Percentiles rank a stretch among this genome's conserved stretches.
Evolutionary conservation across 2,113 vertebrate genomes (phyloP).

Genomic region (Plotosus lineatus): DNA sequence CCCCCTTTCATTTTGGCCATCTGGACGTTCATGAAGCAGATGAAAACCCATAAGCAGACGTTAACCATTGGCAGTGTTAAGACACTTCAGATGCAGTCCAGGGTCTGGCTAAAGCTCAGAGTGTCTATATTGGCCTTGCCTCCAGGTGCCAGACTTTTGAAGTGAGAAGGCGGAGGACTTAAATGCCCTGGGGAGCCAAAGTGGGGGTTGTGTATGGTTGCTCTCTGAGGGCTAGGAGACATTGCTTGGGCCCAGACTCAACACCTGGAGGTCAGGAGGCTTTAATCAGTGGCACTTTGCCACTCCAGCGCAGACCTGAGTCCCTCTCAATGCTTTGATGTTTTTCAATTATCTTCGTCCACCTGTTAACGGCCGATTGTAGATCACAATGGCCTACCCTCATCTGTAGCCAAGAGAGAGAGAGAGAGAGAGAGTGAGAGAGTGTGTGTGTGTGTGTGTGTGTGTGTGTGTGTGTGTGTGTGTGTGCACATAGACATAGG

Average conservation of each 20-base stretch:
- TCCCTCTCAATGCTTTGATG: constrained; percentile 65
- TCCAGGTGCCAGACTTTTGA: constrained; percentile 56
- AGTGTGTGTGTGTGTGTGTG: constrained; percentile 18
- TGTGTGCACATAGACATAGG: constrained; percentile 1
- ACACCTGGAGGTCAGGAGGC: constrained; percentile 73
- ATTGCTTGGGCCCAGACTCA: constrained; percentile 55
- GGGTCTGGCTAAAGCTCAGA: constrained; percentile 26
- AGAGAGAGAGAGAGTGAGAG: constrained; percentile 45
- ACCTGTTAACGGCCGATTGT: constrained; percentile 77
- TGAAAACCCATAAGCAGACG: constrained; percentile 51
- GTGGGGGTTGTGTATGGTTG: constrained; percentile 59
- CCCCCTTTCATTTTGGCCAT: constrained; percentile 51
- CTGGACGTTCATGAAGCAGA: constrained; percentile 42
- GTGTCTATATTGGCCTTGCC: constrained; percentile 50
- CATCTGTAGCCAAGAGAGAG: constrained; percentile 58
- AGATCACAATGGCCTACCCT: constrained; percentile 67
- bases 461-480: background rate
- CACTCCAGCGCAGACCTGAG: constrained; percentile 44
- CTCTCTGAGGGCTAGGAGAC: constrained; percentile 55
- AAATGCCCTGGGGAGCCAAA: constrained; percentile 51
- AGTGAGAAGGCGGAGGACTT: constrained; percentile 47
- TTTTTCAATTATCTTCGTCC: constrained; percentile 79
- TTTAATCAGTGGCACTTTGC: constrained; percentile 73
- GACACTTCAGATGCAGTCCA: constrained; percentile 38
- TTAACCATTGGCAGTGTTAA: constrained; percentile 20